Evolutionary conservation across 2,113 vertebrate genomes (phyloP), one percentile per base, ranked within the genome.

Genomic region (Mugil cephalus): DNA sequence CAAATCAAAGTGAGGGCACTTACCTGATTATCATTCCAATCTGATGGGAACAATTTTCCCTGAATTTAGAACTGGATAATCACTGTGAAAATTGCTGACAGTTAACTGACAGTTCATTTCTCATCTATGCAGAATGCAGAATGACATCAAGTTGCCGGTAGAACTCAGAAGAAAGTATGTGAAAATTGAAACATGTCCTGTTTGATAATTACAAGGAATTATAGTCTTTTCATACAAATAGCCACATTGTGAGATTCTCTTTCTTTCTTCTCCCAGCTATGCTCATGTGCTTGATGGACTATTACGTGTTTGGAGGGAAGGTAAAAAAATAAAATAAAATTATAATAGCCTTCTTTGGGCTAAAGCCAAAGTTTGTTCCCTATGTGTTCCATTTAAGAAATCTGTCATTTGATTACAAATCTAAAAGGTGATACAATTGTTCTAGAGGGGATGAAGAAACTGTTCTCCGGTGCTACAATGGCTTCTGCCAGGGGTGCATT

Each of bases 41-140:
- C 45, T 52, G 7, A 67, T n/a, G 1, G 18, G 6, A n/a, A 21
- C 4, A 34, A 38, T 68, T 79, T 50, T n/a, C 14, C 9, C 10
- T n/a, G 3, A 10, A 18, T 47, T 13, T 14, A 54, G 18, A 24
- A n/a, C 15, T 18, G 46, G n/a, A 66, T 34, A 64, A 69, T 78
- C 12, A 24, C 18, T 24, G 0, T 56, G 47, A 65, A 21, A 47
- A 48, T 1, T 56, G 30, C 1, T 74, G 47, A 58, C 43, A 72
- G 13, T 19, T 19, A 58, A 19, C 1, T 12, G 1, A 8, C 50
- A 62, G 51, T 58, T 54, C 5, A 55, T 70, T 53, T 54, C 7
- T 54, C 6, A 11, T 60, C 17, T 72, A n/a, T 83, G 1, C 83
- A 96, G 95, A 90, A 97, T 96, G 95, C 95, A 96, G 90, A 97